Evolutionary conservation across 2,113 vertebrate species (phyloP).

Genomic region (Nesogale talazaci): DNA sequence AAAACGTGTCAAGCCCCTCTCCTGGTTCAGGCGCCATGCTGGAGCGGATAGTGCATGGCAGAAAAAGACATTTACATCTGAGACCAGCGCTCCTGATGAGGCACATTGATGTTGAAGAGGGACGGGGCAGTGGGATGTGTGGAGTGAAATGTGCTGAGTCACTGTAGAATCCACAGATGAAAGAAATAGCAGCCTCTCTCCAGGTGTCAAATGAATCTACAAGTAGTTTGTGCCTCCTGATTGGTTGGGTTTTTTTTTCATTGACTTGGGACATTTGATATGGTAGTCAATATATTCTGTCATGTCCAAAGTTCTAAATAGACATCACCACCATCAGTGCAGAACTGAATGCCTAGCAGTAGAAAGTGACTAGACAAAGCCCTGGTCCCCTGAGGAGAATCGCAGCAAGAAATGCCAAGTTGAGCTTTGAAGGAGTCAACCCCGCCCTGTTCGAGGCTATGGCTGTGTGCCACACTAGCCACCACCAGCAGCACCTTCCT

Average conservation of each 20-base stretch:
- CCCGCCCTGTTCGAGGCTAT: neutral
- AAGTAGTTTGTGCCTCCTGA: neutral
- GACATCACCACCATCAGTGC: neutral
- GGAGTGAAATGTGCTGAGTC: neutral
- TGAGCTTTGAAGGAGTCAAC: neutral
- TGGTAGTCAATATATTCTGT: slow-evolving; percentile 27
- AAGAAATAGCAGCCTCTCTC: neutral
- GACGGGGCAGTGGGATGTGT: neutral
- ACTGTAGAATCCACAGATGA: neutral
- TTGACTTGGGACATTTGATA: neutral
- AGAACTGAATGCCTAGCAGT: neutral
- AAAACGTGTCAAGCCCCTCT: neutral
- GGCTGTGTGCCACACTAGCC: neutral
- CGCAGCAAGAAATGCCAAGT: neutral
- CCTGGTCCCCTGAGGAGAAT: neutral
- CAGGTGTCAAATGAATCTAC: neutral
- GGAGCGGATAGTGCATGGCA: neutral
- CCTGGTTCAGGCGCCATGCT: neutral
- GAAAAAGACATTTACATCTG: neutral
- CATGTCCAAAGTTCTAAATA: slow-evolving; percentile 29
- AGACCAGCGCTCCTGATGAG: slow-evolving; percentile 9
- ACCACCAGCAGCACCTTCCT: neutral
- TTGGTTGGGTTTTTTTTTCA: neutral
- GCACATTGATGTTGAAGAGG: neutral
- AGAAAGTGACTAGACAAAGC: neutral